A percentile compares a stretch with the other conserved stretches of the same genome.
These are phyloP conservation scores for Chaitophorus viminalis DNA, from an alignment of 2,888 invertebrate species.

Conservation along the genomic window DNA sequence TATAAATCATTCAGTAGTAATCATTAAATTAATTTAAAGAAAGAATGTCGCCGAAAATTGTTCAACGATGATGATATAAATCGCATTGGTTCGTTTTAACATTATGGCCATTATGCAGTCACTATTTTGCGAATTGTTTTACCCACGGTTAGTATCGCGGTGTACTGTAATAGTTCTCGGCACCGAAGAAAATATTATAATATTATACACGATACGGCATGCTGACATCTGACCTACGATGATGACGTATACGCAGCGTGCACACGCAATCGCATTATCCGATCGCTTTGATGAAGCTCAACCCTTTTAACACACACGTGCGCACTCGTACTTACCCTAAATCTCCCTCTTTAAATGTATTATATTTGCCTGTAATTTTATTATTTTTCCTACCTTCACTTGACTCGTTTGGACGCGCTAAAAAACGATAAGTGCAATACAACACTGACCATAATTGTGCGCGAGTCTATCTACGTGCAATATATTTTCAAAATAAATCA, in stretches of 20 bases:
- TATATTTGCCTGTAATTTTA: neutral
- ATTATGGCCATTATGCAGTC: no score
- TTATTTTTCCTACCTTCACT: neutral
- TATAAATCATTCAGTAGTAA: no score
- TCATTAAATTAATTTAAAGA: no score
- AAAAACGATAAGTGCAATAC: neutral
- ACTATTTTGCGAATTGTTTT: no score
- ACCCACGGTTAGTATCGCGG: no score
- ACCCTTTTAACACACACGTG: neutral
- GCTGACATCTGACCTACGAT: neutral
- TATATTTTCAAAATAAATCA: no score
- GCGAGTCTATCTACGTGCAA: no score
- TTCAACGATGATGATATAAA: no score
- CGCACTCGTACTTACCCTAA: neutral
- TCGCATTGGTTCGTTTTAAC: no score
- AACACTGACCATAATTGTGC: neutral
- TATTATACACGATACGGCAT: neutral
- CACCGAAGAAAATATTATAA: neutral
- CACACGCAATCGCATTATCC: neutral
- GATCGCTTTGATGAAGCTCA: conserved; percentile 9
- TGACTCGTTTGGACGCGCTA: neutral
- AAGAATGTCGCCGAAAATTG: no score
- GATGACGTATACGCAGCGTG: neutral
- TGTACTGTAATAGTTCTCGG: neutral
- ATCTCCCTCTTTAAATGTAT: neutral